Evolutionary conservation across 92 coral and sea anemone genomes (phyloP), one percentile per base, ranked within the genome.

Genomic region (Meandrina meandrites): DNA sequence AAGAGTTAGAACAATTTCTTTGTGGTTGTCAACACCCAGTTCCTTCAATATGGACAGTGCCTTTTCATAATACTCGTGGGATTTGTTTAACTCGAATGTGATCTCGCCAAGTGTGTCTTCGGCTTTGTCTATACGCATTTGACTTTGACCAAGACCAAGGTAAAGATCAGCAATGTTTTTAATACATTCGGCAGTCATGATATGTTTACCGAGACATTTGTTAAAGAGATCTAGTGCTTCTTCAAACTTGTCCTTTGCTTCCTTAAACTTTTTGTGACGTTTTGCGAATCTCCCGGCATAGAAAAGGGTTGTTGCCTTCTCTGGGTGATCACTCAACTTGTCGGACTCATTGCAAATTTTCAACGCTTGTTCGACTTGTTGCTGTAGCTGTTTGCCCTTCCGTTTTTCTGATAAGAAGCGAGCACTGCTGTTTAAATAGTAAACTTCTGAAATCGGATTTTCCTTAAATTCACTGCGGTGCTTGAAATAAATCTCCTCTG

Each of bases 161-260:
- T 54, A 54, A 54, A 17, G 8, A 28, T 81, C 85, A 8, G 71
- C 87, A 2, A 83, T 22, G 34, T 73, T 68, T 35, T 83, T 73
- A 3, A 72, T 30, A 24, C 70, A 32, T 1, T 7, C 79, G 73
- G 80, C 86, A 50, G 86, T 82, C 86, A 82, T 82, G 0, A 72
- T 8, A 48, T 82, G 86, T 37, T 82, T 40, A 17, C 86, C 86
- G 28, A 82, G 79, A 19, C 42, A 57, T 11, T 72, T 9, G 1
- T 71, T 50, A 6, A 69, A 69, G 18, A 82, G 60, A 1, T 50
- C 42, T 21, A 69, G 27, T 0, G 86, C 66, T 50, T 50, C 11
- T 35, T 30, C 14, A 8, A 69, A 53, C 50, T 69, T 47, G 10
- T 47, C 4, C 16, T 0, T 34, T 1, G 86, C 86, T 31, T 69